Evolutionary conservation across 2,113 vertebrate species (phyloP).

Genomic region (Thermophis baileyi): DNA sequence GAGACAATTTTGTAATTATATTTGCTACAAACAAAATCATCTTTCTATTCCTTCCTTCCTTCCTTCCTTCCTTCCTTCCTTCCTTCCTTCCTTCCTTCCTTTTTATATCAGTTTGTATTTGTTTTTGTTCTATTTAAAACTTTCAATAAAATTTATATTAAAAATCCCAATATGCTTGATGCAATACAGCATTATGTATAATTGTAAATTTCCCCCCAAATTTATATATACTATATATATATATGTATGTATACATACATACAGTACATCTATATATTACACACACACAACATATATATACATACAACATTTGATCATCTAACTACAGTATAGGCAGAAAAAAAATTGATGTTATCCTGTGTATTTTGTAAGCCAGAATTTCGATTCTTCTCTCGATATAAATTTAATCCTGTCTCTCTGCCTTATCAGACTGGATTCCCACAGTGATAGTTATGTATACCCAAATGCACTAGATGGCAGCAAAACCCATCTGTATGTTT

Average conservation of each 20-base stretch:
- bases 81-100: too few relatives aligned
- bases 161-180: background rate
- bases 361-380: rapidly evolving
- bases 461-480: conserved; percentile 70
- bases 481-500: conserved; percentile 60
- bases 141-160: background rate
- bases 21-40: background rate
- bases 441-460: background rate
- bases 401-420: background rate
- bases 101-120: background rate
- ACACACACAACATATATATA: background rate
- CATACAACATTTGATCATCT: background rate
- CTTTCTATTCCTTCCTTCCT: background rate
- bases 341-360: background rate
- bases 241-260: too few relatives aligned
- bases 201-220: background rate
- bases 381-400: background rate
- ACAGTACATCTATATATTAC: too few relatives aligned
- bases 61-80: too few relatives aligned
- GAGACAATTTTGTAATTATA: background rate
- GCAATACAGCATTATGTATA: background rate
- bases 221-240: background rate
- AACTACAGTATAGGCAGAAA: background rate
- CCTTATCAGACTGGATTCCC: background rate
- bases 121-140: background rate